A percentile compares a stretch with the other conserved stretches of the same genome.
Evolutionary conservation across 2,113 vertebrate genomes (phyloP).

Genomic region (Muntiacus reevesi): DNA sequence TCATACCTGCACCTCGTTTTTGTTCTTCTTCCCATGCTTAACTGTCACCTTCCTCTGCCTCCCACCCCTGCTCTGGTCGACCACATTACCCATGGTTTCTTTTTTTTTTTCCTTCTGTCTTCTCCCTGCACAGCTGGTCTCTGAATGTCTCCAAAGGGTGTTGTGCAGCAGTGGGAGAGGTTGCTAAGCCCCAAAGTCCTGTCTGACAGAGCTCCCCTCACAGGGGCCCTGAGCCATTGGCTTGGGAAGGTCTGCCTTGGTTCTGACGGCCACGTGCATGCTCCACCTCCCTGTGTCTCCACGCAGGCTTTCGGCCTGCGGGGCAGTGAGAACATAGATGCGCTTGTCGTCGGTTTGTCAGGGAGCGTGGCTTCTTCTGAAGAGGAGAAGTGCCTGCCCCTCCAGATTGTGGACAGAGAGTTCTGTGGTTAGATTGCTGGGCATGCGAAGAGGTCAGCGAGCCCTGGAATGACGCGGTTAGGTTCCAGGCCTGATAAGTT

Average conservation of each 20-base stretch:
- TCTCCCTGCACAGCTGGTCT: neutral
- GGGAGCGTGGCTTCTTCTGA: neutral
- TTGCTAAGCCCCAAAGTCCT: slow-evolving; percentile 38
- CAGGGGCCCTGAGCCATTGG: neutral
- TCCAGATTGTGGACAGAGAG: neutral
- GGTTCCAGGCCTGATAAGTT: neutral
- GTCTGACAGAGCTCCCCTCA: neutral
- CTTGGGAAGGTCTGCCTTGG: neutral
- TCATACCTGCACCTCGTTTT: neutral
- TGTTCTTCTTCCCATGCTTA: neutral
- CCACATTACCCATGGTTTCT: neutral
- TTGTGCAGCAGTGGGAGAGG: slow-evolving; percentile 39
- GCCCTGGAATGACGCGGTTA: neutral
- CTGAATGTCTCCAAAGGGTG: neutral
- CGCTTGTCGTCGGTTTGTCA: neutral
- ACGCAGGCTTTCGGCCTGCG: neutral
- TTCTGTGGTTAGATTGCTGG: neutral
- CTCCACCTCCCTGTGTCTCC: neutral
- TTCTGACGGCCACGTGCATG: fast-evolving
- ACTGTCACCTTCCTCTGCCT: neutral
- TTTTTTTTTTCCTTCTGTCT: neutral
- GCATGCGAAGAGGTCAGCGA: fast-evolving
- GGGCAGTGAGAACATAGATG: neutral
- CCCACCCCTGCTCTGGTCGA: too few relatives aligned
- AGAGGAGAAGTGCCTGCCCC: neutral